phyloP scores from a whole-genome alignment of 92 coral and sea anemone species.

The Micromussa lordhowensis region DNA sequence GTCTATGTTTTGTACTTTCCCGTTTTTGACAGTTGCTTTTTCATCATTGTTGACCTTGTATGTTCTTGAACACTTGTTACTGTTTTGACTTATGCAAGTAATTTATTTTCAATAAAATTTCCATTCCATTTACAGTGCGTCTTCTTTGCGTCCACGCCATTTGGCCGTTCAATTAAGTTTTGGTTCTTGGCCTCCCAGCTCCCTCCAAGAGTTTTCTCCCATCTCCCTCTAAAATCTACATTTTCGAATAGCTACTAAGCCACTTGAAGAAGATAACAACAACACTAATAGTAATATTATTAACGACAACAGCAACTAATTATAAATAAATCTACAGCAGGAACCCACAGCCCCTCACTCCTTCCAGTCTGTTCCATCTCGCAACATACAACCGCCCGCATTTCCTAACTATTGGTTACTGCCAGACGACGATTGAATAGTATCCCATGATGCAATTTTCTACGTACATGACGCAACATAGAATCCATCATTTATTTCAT shows the following conservation, averaged over 20 bases:
- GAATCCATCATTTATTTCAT: too few species aligned
- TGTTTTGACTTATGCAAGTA: conserved; percentile 43
- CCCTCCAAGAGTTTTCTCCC: conserved; percentile 37
- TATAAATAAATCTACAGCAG: conserved; percentile 17
- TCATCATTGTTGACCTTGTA: conserved; percentile 25
- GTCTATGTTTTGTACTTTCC: too few species aligned
- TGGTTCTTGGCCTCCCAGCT: conserved; percentile 25
- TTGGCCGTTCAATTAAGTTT: conserved; percentile 21
- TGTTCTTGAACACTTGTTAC: conserved; percentile 33
- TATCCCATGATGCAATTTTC: too few species aligned
- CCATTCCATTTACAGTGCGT: conserved; percentile 39
- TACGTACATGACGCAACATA: too few species aligned
- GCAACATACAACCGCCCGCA: conserved; percentile 35
- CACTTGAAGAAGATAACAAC: conserved; percentile 6
- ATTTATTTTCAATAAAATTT: conserved; percentile 46
- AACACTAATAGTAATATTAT: neutral
- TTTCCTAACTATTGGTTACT: conserved; percentile 43
- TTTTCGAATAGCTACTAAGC: conserved; percentile 8
- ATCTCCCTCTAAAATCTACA: conserved; percentile 33
- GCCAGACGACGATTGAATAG: too few species aligned
- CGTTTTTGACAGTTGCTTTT: neutral
- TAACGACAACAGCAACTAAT: conserved; percentile 19
- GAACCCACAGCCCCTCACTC: too few species aligned
- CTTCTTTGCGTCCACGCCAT: conserved; percentile 23
- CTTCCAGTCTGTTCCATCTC: too few species aligned